Base-by-base conservation (phyloP, 2,113 vertebrate genomes). In the Larimichthys crocea region DNA sequence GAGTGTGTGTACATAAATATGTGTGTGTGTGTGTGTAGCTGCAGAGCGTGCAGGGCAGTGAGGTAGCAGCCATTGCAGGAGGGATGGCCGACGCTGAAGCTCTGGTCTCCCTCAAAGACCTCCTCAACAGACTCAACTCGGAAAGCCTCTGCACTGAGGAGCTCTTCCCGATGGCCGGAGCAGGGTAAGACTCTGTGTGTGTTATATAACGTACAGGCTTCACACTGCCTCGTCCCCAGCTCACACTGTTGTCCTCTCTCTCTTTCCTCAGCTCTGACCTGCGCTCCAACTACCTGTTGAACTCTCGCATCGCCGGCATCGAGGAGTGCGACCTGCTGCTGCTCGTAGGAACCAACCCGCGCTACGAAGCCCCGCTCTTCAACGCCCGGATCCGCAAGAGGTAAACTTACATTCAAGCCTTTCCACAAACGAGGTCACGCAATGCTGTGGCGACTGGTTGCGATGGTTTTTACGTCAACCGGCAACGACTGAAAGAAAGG, bases 241-340 rank as follows among this genome's bases (percentile, higher is more conserved):
- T 75, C 35, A 74, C 53, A 5, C 3, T 4, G 1, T 48, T 4
- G 1, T 48, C 22, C 10, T 4, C 20, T 7, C 2, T 0, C 6
- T 73, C 8, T 71, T 8, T 64, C 72, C 55, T 9, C 70, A 99
- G 98, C 78, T 95, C 96, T 76, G 98, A 99, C 92, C 92, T 99
- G 61, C 97, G 98, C 75, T 99, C 98, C 35, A 99, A 96, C 94
- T 99, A 99, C 93, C 95, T 99, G 85, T 93, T 99, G 88, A 99
- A 99, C 92, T 94, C 96, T 42, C 96, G 96, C 88, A 99, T 99
- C 76, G 87, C 95, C 1, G 98, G 98, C 81, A 96, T 99, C 55
- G 98, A 99, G 91, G 98, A 99, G 53, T 95, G 95, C 75, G 98
- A 99, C 91, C 79, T 97, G 66, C 89, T 99, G 85, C 96, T 99